Conservation (phyloP, 1,140 invertebrate genomes). For the Pseudachorutes palmiensis region DNA sequence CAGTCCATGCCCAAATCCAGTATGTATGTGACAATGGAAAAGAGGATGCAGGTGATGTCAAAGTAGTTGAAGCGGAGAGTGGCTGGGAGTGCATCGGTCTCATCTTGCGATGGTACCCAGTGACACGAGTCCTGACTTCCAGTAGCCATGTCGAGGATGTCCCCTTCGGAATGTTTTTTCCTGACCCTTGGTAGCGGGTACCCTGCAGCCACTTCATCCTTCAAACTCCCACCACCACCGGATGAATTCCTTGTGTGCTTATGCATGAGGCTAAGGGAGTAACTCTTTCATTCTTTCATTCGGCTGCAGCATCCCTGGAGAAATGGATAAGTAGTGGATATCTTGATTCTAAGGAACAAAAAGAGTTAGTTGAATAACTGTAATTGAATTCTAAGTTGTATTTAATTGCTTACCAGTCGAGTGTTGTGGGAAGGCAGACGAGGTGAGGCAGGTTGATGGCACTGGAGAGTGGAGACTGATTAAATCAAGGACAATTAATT, state of each 20-base stretch:
- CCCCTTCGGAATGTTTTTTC: slow-evolving; percentile 35
- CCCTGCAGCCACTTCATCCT: slow-evolving; percentile 20
- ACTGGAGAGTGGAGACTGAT: too few species aligned
- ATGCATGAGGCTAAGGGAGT: neutral
- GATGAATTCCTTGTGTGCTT: neutral
- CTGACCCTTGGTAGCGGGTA: slow-evolving; percentile 19
- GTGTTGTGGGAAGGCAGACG: too few species aligned
- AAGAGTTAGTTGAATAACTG: too few species aligned
- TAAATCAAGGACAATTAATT: too few species aligned
- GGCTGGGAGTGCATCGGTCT: slow-evolving; percentile 31
- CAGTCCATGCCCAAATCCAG: slow-evolving; percentile 56
- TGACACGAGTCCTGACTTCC: neutral
- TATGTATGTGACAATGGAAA: slow-evolving; percentile 49
- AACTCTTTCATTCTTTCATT: neutral
- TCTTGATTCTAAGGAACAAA: too few species aligned
- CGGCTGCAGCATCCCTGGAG: too few species aligned
- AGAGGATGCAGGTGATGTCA: slow-evolving; percentile 31
- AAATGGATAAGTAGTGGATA: too few species aligned
- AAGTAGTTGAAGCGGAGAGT: slow-evolving; percentile 34
- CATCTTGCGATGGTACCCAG: slow-evolving; percentile 16
- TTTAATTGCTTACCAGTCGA: too few species aligned
- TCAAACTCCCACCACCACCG: slow-evolving; percentile 11
- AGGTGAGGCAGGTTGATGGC: too few species aligned
- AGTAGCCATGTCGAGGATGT: slow-evolving; percentile 25
- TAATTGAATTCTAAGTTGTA: too few species aligned